Evolutionary conservation across 2,113 vertebrate genomes (phyloP), one percentile per base, ranked within the genome.

Genomic region (Nothocercus nigrocapillus): DNA sequence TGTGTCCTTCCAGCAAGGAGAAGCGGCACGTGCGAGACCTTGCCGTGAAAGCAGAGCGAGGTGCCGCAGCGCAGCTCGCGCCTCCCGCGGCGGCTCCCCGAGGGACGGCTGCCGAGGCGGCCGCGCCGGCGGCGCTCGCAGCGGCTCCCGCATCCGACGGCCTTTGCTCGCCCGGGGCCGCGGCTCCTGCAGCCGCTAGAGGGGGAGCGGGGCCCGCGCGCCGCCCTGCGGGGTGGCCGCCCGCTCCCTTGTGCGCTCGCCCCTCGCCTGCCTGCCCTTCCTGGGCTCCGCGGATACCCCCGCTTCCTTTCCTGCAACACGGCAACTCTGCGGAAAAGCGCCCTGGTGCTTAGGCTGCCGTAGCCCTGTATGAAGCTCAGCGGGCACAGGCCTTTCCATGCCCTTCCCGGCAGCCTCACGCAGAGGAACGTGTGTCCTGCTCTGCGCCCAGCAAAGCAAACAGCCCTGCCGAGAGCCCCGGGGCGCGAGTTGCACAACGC

Each of bases 11-110:
- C 38, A 18, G 32, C 24, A 27, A 8, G n/a, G n/a, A 36, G 61
- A 42, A 40, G 36, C 32, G 47, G 24, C 7, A 20, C 5, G 0
- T 47, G 27, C 17, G 30, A 0, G 0, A 58, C 45, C 34, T 56
- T 67, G 59, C 49, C 1, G 1, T 68, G 82, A 78, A 44, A 61
- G 34, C 30, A 61, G 64, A 40, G 28, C 40, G 32, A 54, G 30
- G 9, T n/a, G 22, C 9, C 21, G 49, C 16, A 7, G 9, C 9
- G 25, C 54, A 8, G 54, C 28, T 19, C 9, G 7, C 28, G 16
- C 25, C 28, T 56, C 28, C 54, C 54, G 27, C 53, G 22, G 53
- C 27, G 28, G 28, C 53, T 28, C 53, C 13, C 6, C 9, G 54
- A 5, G 27, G 28, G 17, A 17, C 5, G 54, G 54, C 54, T 17